Percentiles rank a stretch among this genome's conserved stretches.
phyloP scores from a whole-genome alignment of 2,888 invertebrate species.

The Caprella mutica region DNA sequence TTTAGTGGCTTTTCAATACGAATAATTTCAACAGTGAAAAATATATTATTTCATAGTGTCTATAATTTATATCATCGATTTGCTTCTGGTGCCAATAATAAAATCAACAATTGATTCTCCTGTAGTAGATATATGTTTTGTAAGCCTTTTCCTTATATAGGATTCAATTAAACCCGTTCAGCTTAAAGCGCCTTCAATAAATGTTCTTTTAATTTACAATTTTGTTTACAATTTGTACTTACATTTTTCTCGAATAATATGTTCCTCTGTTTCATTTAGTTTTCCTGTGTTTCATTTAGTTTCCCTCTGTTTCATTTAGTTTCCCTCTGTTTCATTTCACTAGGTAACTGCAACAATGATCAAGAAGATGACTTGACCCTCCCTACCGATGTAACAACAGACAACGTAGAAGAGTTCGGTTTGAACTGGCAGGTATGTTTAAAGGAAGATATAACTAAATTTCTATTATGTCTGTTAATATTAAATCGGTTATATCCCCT shows the following conservation, averaged over 20 bases:
- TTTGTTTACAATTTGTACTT: too few species aligned
- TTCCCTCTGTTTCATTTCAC: slow-evolving; percentile 11
- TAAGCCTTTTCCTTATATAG: background rate
- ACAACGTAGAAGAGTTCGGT: slow-evolving; percentile 59
- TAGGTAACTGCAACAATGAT: slow-evolving; percentile 41
- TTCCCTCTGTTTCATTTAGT: background rate
- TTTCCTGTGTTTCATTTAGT: background rate
- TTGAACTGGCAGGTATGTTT: slow-evolving; percentile 53
- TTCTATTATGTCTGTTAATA: too few species aligned
- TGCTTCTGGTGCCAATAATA: background rate
- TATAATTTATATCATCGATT: too few species aligned
- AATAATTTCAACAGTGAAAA: too few species aligned
- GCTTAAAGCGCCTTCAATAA: too few species aligned
- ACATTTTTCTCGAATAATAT: too few species aligned
- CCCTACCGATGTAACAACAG: slow-evolving; percentile 47
- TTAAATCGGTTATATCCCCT: too few species aligned
- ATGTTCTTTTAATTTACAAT: too few species aligned
- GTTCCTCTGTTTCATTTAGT: too few species aligned
- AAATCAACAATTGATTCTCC: background rate
- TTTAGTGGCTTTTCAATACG: too few species aligned
- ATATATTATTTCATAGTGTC: too few species aligned
- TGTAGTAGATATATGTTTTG: background rate
- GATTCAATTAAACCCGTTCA: background rate
- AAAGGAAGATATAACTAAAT: too few species aligned
- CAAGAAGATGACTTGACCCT: slow-evolving; percentile 39